A percentile compares a stretch with the other conserved stretches of the same genome.
phyloP scores from a whole-genome alignment of 2,113 vertebrate species.

The Emydura subglobosa region DNA sequence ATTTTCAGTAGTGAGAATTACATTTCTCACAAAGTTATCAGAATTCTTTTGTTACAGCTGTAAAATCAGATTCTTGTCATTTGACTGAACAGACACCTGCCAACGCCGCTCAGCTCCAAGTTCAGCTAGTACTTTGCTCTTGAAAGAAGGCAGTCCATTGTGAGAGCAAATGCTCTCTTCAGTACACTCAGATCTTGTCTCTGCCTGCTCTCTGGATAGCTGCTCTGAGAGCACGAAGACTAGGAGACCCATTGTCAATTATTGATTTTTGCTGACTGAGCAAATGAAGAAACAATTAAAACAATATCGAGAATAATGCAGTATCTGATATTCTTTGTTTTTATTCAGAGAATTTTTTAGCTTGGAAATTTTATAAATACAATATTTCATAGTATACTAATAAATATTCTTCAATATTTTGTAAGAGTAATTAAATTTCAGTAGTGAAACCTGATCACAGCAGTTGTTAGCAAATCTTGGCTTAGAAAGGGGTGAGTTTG shows the following conservation, averaged over 20 bases:
- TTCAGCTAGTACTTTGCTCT: background rate
- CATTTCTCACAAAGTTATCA: background rate
- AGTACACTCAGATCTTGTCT: background rate
- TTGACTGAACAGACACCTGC: background rate
- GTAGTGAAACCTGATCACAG: background rate
- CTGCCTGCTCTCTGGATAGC: background rate
- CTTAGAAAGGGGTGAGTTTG: background rate
- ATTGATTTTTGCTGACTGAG: background rate
- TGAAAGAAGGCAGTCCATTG: background rate
- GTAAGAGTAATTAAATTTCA: background rate
- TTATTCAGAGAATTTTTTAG: background rate
- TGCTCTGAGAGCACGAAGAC: background rate
- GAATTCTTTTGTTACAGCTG: background rate
- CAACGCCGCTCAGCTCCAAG: background rate
- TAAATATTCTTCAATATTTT: constrained; percentile 16
- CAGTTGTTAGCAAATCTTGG: background rate
- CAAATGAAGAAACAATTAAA: background rate
- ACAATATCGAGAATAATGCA: background rate
- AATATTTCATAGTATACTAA: background rate
- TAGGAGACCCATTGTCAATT: no score
- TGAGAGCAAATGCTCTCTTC: rapidly evolving
- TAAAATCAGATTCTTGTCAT: constrained; percentile 29
- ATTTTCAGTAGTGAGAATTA: background rate
- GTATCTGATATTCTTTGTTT: constrained; percentile 7
- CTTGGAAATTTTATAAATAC: background rate